Base-by-base conservation (phyloP, 2,888 invertebrate genomes). In the Drosophila phalerata region DNA sequence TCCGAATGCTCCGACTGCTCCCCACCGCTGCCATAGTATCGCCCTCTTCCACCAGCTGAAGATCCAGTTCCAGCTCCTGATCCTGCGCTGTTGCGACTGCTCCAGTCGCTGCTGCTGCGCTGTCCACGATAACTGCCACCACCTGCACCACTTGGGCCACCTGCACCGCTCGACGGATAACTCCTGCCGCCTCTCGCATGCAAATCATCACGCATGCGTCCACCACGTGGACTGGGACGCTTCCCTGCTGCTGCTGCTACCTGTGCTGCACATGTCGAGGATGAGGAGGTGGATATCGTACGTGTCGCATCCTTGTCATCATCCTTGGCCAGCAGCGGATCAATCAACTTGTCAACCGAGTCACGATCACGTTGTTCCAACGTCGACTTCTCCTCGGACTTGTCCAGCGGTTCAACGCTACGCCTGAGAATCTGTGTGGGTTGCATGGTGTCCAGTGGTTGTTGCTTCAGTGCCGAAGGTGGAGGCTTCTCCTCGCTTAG, bases 1-100 rank as follows among this genome's bases (percentile, higher is more conserved):
- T 96, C 96, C 0, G 96, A 96, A 43, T 92, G 91, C 89, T 96
- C 97, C 13, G 96, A 96, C 52, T 93, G 93, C 71, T 79, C 93
- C 65, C 91, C 87, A 4, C 75, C 93, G 69, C 75, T 92, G 80
- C 72, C 93, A n/a, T 85, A 89, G 47, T 83, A 89, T 34, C 83
- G 67, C 79, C 81, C 10, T 75, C 66, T 37, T 81, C 79, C 80
- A 30, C 80, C 80, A 28, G 80, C 93, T 91, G 93, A 94, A 89
- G 37, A 5, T 34, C 5, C 34, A 13, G 37, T 13, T 34, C 5
- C 34, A 13, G 13, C 30, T 30, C 91, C 94, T 89, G 60, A 85
- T 82, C 61, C 89, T 88, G 87, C 92, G 90, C 63, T 90, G 93
- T 47, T 89, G 34, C 49, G 32, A 32, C 49, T 49, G 13, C 17